Evolutionary conservation across 2,888 invertebrate genomes (phyloP), one percentile per base, ranked within the genome.

Genomic region (Agonum fuliginosum): DNA sequence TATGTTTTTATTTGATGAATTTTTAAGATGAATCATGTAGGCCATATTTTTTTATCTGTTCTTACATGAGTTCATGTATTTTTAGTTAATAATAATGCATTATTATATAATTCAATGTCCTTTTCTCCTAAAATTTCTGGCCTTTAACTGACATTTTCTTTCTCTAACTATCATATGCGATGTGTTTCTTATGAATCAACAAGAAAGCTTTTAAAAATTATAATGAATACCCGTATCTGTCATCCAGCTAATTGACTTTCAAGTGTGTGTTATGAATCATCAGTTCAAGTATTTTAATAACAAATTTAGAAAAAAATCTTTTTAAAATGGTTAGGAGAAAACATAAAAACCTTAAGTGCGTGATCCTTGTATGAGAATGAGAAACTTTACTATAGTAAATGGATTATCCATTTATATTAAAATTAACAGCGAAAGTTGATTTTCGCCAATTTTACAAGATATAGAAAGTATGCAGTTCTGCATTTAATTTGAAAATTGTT

Each of bases 201-300:
- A 62, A 19, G 12, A 17, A 48, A 58, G 27, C 54, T 58, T 62
- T 30, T 62, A 30, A 30, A 30, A 62, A 27, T 62, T 27, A 62
- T 62, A 62, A 62, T 62, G 58, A 62, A 62, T 62, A 62, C 58
- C 58, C 58, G 58, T 48, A 71, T 71, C 46, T 46, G 46, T 71
- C 71, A 48, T 46, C 51, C 10, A 30, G 51, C 51, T 71, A 71
- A 71, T 71, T 48, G 51, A 48, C 71, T 46, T n/a, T 19, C 48
- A 34, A 51, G 71, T 14, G 34, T 24, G 10, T 43, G 22, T n/a
- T 24, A 30, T 71, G 71, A 71, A 17, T 71, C 71, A 71, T 70
- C 12, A 3, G 27, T 46, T 70, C 12, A 46, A 70, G 70, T 43
- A 70, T 70, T 46, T 70, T 43, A 46, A 70, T 70, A 70, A 70